Base-by-base conservation (phyloP, 2,888 invertebrate species). In the Hypselothyrea guttata region DNA sequence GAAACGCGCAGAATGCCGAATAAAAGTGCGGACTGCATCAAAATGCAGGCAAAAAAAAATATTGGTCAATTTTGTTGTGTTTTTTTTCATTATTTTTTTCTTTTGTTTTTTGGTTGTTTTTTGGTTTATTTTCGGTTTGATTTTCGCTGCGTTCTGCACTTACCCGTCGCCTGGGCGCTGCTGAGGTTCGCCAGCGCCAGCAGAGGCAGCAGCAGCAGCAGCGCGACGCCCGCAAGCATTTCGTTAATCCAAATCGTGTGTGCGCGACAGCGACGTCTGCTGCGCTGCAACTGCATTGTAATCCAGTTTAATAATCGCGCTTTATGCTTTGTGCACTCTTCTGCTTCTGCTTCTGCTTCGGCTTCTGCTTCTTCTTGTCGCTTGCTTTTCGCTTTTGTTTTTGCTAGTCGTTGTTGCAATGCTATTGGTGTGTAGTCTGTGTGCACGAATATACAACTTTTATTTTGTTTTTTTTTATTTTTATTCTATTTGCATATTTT, bases 201-300 rank as follows among this genome's bases (percentile, higher is more conserved):
- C 69, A 81, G 74, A 48, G 81, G 71, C 67, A 78, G 22, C 22
- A n/a, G n/a, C n/a, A n/a, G 61, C 51, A 76, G 63, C 69, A 71
- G 72, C 64, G 75, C 64, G 81, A 64, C 75, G 59, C 52, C 67
- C 67, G 75, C 75, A 58, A 84, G 48, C 84, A 78, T 78, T 76
- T 81, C 67, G 74, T 66, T 77, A 79, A 84, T 81, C 83, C 77
- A 77, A 75, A 58, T 68, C 49, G 63, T 74, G 67, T 63, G 60
- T 75, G 83, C 83, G 83, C 83, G 82, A 78, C 82, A 75, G 83
- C 83, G 83, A 71, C 75, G 75, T 82, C 75, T 78, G 76, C 83
- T 76, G 76, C 83, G 82, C 83, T 75, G 83, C 79, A 68, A 75
- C 75, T 76, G 83, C 76, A 76, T 78, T 82, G 76, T 77, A 77